These are phyloP conservation scores for Drosophila albomicans DNA, from an alignment of 1,140 invertebrate genomes.

Conservation along the genomic window DNA sequence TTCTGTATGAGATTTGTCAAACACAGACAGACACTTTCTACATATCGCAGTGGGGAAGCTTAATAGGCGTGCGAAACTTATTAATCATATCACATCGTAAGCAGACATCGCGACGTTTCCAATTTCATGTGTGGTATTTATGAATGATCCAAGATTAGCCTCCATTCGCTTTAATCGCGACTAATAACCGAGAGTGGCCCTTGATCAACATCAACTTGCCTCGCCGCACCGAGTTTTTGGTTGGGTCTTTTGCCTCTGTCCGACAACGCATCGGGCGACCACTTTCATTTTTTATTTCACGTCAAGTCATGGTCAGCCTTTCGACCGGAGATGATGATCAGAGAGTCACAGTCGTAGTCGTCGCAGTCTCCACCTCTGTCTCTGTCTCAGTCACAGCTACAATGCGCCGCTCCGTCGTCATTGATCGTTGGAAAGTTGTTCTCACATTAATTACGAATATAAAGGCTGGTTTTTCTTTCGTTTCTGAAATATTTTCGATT, in stretches of 20 bases:
- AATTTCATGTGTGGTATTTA: conserved; percentile 63
- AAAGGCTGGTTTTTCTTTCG: conserved; percentile 29
- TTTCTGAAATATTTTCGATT: conserved; percentile 26
- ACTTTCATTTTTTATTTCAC: conserved; percentile 78
- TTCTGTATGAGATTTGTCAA: conserved; percentile 27
- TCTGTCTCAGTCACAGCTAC: background rate
- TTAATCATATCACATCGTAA: conserved; percentile 71
- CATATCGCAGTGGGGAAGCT: conserved; percentile 32
- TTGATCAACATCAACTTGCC: conserved; percentile 50
- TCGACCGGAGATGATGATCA: conserved; percentile 34
- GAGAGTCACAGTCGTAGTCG: conserved; percentile 1
- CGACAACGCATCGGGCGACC: conserved; percentile 18
- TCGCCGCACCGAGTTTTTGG: too few species aligned
- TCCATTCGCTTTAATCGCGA: conserved; percentile 66
- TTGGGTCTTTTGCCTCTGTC: conserved; percentile 16
- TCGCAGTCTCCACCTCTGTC: background rate
- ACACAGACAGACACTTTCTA: conserved; percentile 29
- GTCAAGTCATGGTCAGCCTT: conserved; percentile 48
- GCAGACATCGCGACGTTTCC: conserved; percentile 24
- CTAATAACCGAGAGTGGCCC: conserved; percentile 55
- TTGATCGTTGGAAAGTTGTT: conserved; percentile 71
- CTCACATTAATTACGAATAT: conserved; percentile 68
- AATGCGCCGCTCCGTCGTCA: conserved; percentile 51
- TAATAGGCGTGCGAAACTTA: conserved; percentile 80
- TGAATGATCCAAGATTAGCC: conserved; percentile 76